These are phyloP conservation scores for Heliothis subflexa DNA, from an alignment of 1,140 invertebrate genomes.

Conservation along the genomic window DNA sequence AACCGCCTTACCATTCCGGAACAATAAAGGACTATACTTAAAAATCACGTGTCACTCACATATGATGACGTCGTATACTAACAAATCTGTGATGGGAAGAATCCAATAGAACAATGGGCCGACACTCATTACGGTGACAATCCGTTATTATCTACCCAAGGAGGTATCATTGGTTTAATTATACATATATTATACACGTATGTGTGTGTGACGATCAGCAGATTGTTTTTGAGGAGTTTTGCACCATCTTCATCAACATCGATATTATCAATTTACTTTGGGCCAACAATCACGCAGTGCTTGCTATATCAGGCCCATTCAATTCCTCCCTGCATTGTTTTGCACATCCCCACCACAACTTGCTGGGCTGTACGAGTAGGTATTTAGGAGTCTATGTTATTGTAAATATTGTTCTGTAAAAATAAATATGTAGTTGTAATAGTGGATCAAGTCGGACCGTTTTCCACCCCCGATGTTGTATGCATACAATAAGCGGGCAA, in stretches of 20 bases:
- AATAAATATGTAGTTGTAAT: too few relatives aligned
- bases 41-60: constrained; percentile 15
- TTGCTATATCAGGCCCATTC: neutral
- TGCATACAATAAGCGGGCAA: too few relatives aligned
- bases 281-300: too few relatives aligned
- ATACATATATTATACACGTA: constrained; percentile 1
- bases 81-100: constrained; percentile 30
- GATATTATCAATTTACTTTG: too few relatives aligned
- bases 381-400: too few relatives aligned
- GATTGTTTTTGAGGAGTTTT: too few relatives aligned
- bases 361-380: neutral
- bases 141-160: constrained; percentile 17
- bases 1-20: neutral
- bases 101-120: constrained; percentile 18
- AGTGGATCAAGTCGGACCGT: too few relatives aligned
- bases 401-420: too few relatives aligned
- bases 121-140: constrained; percentile 20
- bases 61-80: constrained; percentile 15
- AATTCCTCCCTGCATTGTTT: neutral
- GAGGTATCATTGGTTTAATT: neutral
- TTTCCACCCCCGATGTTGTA: too few relatives aligned
- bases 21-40: constrained; percentile 11
- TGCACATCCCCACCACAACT: neutral
- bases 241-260: too few relatives aligned
- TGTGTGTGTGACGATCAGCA: too few relatives aligned